Conservation (phyloP, 2,888 invertebrate genomes). For the Patella depressa region DNA sequence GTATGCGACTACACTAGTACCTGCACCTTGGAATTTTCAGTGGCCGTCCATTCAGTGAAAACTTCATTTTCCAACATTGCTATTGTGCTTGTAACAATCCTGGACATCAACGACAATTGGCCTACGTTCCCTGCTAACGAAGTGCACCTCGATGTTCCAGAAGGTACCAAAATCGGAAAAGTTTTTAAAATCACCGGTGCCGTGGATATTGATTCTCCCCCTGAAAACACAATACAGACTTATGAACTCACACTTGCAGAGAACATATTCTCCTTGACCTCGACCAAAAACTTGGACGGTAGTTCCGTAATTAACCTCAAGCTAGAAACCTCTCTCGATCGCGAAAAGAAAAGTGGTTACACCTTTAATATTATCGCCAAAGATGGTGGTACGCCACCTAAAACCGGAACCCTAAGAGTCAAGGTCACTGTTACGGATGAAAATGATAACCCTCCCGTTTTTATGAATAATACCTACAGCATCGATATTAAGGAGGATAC, state of each 20-base stretch:
- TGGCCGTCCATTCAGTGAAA: slow-evolving; percentile 47
- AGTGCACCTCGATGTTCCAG: slow-evolving; percentile 39
- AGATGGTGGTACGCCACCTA: slow-evolving; percentile 50
- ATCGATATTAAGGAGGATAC: slow-evolving; percentile 46
- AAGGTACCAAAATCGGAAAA: slow-evolving; percentile 37
- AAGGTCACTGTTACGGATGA: slow-evolving; percentile 52
- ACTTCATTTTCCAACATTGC: slow-evolving; percentile 53
- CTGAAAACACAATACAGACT: slow-evolving; percentile 52
- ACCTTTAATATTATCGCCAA: slow-evolving; percentile 52
- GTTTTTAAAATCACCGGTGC: slow-evolving; percentile 45
- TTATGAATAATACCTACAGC: slow-evolving; percentile 44
- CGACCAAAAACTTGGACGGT: slow-evolving; percentile 51
- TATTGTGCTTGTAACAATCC: slow-evolving; percentile 47
- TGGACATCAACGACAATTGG: slow-evolving; percentile 57
- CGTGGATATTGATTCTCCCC: slow-evolving; percentile 50
- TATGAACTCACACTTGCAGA: slow-evolving; percentile 48
- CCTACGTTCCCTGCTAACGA: slow-evolving; percentile 48
- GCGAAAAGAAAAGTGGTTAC: slow-evolving; percentile 50
- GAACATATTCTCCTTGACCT: slow-evolving; percentile 49
- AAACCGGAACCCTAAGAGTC: slow-evolving; percentile 46
- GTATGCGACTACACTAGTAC: slow-evolving; percentile 40
- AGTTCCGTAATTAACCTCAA: slow-evolving; percentile 53
- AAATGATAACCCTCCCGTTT: slow-evolving; percentile 55
- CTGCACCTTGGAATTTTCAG: slow-evolving; percentile 47
- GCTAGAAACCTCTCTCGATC: slow-evolving; percentile 49